These are phyloP conservation scores for Trididemnum miniatum DNA, from an alignment of 23 tunicate genomes.

Conservation along the genomic window DNA sequence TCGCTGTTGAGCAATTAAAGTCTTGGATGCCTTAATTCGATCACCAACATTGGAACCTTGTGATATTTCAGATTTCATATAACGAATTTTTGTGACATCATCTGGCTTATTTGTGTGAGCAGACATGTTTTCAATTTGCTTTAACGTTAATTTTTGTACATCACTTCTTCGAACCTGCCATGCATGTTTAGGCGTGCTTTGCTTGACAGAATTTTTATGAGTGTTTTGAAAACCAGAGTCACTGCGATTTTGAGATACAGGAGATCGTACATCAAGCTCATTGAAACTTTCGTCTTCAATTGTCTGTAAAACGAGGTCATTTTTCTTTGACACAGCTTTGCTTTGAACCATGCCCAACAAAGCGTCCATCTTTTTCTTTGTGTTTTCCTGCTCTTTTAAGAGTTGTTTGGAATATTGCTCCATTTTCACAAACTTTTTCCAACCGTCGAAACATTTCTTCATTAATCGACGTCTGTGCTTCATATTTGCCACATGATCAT, in stretches of 20 bases:
- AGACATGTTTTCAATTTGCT: constrained; percentile 37
- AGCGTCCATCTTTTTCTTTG: constrained; percentile 73
- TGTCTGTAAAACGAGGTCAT: constrained; percentile 28
- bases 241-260: neutral
- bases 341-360: constrained; percentile 39
- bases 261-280: neutral
- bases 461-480: constrained; percentile 5
- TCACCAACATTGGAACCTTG: neutral
- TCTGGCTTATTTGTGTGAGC: neutral
- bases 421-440: constrained; percentile 47
- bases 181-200: constrained; percentile 44
- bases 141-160: constrained; percentile 33
- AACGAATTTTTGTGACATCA: constrained; percentile 8
- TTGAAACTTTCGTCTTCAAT: constrained; percentile 24
- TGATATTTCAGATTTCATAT: neutral
- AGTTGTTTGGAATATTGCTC: constrained; percentile 60
- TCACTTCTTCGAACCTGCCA: constrained; percentile 73
- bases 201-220: neutral
- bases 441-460: constrained; percentile 18
- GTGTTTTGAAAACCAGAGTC: neutral
- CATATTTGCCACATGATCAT: constrained; percentile 27
- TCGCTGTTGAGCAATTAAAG: constrained; percentile 19
- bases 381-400: constrained; percentile 45
- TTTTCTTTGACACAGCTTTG: constrained; percentile 1
- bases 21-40: constrained; percentile 19